Conservation (phyloP, 2,113 vertebrate genomes). For the Paramisgurnus dabryanus region DNA sequence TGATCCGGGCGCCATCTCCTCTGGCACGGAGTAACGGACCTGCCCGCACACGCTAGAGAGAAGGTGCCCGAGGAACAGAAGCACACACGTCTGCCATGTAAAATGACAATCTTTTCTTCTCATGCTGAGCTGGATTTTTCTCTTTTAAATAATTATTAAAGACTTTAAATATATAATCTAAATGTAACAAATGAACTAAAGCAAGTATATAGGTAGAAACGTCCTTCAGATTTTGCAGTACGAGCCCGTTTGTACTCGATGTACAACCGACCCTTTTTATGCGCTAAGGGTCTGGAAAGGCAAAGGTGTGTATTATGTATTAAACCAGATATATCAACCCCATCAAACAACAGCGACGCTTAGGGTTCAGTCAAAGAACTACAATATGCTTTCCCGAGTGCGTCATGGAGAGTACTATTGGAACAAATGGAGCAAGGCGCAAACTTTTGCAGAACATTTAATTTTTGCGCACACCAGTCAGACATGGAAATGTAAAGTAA, state of each 20-base stretch:
- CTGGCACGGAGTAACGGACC: conserved; percentile 51
- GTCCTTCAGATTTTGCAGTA: not conserved
- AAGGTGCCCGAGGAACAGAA: conserved; percentile 25
- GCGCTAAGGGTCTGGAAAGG: conserved; percentile 6
- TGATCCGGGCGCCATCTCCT: conserved; percentile 51
- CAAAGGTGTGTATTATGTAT: conserved; percentile 44
- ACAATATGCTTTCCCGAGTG: conserved; percentile 65
- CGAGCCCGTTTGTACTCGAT: not conserved
- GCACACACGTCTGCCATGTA: conserved; percentile 14
- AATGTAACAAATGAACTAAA: not conserved
- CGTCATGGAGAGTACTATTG: not conserved
- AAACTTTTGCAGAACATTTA: not conserved
- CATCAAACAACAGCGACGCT: conserved; percentile 86
- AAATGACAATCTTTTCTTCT: not conserved
- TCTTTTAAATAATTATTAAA: not conserved
- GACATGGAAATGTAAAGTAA: not conserved
- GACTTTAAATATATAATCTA: not conserved
- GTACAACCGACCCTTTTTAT: not conserved
- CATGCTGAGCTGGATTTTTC: conserved; percentile 23
- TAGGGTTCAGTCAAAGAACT: conserved; percentile 73
- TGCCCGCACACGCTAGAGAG: conserved; percentile 39
- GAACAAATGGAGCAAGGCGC: not conserved
- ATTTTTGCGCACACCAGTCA: not conserved
- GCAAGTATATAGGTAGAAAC: not conserved
- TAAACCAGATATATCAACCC: conserved; percentile 24